These are phyloP conservation scores for Lepilemur ruficaudatus DNA, from an alignment of 2,797 vertebrate species.

Conservation along the genomic window DNA sequence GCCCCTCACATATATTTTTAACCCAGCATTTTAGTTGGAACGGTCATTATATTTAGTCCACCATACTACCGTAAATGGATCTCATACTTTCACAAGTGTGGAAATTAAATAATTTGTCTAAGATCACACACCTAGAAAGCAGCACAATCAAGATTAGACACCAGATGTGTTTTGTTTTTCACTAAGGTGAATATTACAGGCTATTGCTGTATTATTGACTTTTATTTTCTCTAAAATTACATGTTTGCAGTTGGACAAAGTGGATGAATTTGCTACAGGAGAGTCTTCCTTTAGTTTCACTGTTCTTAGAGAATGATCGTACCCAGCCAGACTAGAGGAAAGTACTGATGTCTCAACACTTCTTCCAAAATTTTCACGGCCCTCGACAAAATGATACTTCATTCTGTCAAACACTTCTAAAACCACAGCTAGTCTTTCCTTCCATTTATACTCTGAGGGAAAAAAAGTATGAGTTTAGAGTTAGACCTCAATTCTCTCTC, in stretches of 20 bases:
- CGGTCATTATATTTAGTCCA: background rate
- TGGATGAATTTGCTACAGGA: background rate
- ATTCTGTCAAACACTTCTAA: background rate
- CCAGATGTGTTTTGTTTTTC: background rate
- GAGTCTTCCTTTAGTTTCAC: background rate
- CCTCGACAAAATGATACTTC: background rate
- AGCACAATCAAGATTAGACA: background rate
- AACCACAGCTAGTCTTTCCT: background rate
- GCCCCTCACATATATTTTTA: background rate
- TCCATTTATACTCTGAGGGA: background rate
- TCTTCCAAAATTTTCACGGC: background rate
- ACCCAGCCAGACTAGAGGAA: background rate
- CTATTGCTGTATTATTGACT: background rate
- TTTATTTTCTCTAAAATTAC: background rate
- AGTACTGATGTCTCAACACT: background rate
- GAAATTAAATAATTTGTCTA: background rate
- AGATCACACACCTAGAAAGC: background rate
- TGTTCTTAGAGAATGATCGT: background rate
- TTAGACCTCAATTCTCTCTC: background rate
- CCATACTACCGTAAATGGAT: background rate
- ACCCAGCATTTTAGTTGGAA: background rate
- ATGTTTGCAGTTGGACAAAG: background rate
- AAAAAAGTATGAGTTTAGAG: background rate
- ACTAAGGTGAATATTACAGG: background rate
- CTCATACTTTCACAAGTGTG: background rate